These are phyloP conservation scores for Oreocharis arfaki DNA, from an alignment of 2,113 vertebrate genomes.

Conservation along the genomic window DNA sequence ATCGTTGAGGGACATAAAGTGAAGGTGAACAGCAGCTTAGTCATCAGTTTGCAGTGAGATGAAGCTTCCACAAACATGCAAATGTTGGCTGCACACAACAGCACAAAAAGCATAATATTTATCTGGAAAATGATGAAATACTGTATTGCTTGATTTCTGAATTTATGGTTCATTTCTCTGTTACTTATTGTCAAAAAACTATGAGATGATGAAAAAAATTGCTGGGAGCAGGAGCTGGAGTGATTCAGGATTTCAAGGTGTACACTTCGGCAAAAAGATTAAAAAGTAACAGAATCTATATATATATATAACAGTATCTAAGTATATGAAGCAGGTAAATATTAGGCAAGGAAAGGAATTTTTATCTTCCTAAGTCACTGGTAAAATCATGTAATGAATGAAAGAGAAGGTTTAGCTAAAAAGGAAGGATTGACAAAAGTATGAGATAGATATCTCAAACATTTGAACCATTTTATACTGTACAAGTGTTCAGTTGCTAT, in stretches of 20 bases:
- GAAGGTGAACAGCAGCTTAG: background rate
- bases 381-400: background rate
- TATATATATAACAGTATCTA: no score
- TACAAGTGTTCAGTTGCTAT: background rate
- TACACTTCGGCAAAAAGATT: background rate
- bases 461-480: background rate
- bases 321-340: background rate
- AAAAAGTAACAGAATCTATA: background rate
- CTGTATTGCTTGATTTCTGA: background rate
- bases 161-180: background rate
- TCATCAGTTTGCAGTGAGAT: background rate
- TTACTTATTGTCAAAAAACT: background rate
- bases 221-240: background rate
- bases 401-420: background rate
- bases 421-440: background rate
- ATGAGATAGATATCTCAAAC: background rate
- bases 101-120: background rate
- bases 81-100: background rate
- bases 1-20: fast-evolving
- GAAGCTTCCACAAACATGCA: background rate
- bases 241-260: background rate
- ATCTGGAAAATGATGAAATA: background rate
- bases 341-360: background rate
- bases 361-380: background rate
- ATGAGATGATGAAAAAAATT: background rate